Base-by-base conservation (phyloP, 2,113 vertebrate genomes). In the Rhodinocichla rosea region DNA sequence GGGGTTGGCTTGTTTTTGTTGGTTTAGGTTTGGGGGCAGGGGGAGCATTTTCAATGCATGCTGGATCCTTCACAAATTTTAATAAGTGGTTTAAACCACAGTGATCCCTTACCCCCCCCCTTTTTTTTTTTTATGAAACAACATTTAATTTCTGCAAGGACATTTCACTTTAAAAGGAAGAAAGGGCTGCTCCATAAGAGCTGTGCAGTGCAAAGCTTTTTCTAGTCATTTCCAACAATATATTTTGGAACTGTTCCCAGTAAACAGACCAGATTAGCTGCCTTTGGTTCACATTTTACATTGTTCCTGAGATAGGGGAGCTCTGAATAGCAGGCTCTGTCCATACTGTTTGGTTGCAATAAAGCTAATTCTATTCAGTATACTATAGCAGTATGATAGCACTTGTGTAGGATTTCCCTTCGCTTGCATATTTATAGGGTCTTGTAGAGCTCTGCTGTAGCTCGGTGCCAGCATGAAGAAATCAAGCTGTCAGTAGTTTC, bases 351-450 rank as follows among this genome's bases (percentile, higher is more conserved):
- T 81, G 70, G 59, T 92, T 91, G 91, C 93, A 96, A 70, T 82
- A 90, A 95, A 39, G 76, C 60, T 83, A 91, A 94, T 97, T 96
- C 88, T 92, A 93, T 97, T 95, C 91, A 93, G 85, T 94, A 94
- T 95, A 94, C 83, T 95, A 88, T 88, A 86, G 87, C 68, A 20
- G 91, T 63, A 93, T 86, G 89, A 87, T 92, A 92, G 97, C 95
- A 95, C 96, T 39, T 50, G 94, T 93, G 92, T 86, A 94, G 96
- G 98, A 96, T 96, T 97, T 96, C 96, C 97, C 96, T 97, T 94
- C 22, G 70, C 97, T 96, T 98, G 97, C 97, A 96, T 97, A 97
- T 98, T 97, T 97, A 98, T 96, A 98, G 96, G 96, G 93, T 97
- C 97, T 98, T 96, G 94, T 96, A 89, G 93, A 95, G 97, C 94